A percentile compares a stretch with the other conserved stretches of the same genome.
phyloP scores from a whole-genome alignment of 2,113 vertebrate genomes.

The Oryzias javanicus region DNA sequence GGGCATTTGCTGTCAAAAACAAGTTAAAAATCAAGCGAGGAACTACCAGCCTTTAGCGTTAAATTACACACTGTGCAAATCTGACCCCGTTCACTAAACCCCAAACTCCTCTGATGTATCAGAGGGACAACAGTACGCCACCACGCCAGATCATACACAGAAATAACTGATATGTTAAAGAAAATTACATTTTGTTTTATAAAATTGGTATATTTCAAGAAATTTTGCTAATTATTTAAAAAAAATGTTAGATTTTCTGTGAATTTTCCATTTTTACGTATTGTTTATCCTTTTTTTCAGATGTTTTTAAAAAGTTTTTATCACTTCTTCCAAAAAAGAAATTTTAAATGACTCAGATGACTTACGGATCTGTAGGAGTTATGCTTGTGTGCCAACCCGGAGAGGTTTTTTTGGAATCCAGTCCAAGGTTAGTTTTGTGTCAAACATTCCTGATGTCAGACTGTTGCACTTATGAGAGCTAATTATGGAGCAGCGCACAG shows the following conservation, averaged over 20 bases:
- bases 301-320: too few relatives aligned
- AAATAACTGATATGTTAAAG: neutral
- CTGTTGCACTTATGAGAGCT: constrained; percentile 56
- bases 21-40: constrained; percentile 25
- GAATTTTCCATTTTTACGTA: too few relatives aligned
- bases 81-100: constrained; percentile 12
- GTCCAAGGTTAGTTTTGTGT: constrained; percentile 70
- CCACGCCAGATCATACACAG: constrained; percentile 1
- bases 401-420: constrained; percentile 50
- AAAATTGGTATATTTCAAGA: too few relatives aligned
- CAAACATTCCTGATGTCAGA: constrained; percentile 60
- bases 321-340: too few relatives aligned
- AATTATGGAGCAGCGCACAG: constrained; percentile 66
- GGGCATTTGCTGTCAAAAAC: constrained; percentile 49
- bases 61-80: constrained; percentile 41
- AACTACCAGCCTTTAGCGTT: constrained; percentile 26
- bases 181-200: too few relatives aligned
- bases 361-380: constrained; percentile 33
- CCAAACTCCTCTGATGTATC: neutral
- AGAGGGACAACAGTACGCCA: neutral
- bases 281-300: too few relatives aligned
- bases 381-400: constrained; percentile 23
- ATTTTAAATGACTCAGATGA: constrained; percentile 18
- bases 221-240: too few relatives aligned
- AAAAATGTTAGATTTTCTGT: too few relatives aligned